Conservation (phyloP, 2,888 invertebrate species). For the Acleris emargana region DNA sequence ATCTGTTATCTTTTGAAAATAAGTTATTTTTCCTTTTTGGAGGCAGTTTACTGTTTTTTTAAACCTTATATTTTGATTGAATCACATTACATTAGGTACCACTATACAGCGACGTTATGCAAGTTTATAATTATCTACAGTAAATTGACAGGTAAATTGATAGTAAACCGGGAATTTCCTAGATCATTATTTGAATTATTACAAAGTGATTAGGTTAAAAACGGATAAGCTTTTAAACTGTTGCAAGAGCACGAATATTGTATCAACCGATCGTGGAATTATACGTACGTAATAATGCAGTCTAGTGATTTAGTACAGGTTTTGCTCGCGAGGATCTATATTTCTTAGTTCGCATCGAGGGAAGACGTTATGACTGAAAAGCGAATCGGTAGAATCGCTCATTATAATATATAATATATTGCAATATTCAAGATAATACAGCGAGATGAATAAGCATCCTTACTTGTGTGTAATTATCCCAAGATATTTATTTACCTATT, state of each 20-base stretch:
- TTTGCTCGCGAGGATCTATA: constrained; percentile 79
- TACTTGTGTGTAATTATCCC: too few species aligned
- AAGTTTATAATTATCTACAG: too few species aligned
- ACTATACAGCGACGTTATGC: too few species aligned
- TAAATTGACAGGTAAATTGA: too few species aligned
- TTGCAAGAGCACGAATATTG: constrained; percentile 37
- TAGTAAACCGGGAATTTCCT: too few species aligned
- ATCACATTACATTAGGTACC: too few species aligned
- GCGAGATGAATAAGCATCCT: too few species aligned
- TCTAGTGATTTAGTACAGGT: constrained; percentile 81
- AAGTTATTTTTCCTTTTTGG: too few species aligned
- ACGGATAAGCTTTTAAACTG: constrained; percentile 36
- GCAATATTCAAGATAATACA: not conserved
- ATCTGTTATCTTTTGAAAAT: too few species aligned
- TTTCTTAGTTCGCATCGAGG: constrained; percentile 81
- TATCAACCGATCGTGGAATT: constrained; percentile 54
- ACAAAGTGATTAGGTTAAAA: constrained; percentile 34
- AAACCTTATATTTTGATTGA: too few species aligned
- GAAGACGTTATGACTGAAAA: constrained; percentile 81
- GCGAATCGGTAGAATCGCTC: constrained; percentile 69
- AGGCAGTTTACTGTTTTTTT: too few species aligned
- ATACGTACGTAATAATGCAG: constrained; percentile 71
- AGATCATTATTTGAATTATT: constrained; percentile 31
- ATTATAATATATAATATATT: not conserved
- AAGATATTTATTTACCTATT: too few species aligned